A percentile compares a stretch with the other conserved stretches of the same genome.
phyloP scores from a whole-genome alignment of 2,888 invertebrate species.

The Harpalus rufipes region DNA sequence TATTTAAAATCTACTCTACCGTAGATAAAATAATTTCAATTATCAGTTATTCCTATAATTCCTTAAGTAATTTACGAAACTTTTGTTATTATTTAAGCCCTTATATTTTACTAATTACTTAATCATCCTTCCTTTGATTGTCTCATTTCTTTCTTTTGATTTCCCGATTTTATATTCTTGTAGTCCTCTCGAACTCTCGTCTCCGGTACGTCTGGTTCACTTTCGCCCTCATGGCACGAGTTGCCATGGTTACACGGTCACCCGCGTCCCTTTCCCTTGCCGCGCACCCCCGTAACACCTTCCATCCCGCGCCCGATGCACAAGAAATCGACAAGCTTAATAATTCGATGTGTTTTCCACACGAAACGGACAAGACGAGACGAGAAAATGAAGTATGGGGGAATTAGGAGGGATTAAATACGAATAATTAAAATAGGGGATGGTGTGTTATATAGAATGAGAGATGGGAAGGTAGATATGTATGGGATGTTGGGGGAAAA shows the following conservation, averaged over 20 bases:
- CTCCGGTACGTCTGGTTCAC: constrained; percentile 38
- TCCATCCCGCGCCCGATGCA: constrained; percentile 16
- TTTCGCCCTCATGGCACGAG: constrained; percentile 61
- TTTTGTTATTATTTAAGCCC: too few relatives aligned
- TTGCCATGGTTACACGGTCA: constrained; percentile 61
- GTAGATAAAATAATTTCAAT: too few relatives aligned
- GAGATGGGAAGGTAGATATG: constrained; percentile 1
- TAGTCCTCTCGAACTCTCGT: not conserved
- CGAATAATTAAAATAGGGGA: not conserved
- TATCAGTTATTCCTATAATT: too few relatives aligned
- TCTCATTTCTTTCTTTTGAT: constrained; percentile 8
- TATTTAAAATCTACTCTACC: too few relatives aligned
- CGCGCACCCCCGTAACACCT: not conserved
- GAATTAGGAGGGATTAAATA: not conserved
- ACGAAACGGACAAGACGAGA: constrained; percentile 30
- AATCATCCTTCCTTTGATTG: not conserved
- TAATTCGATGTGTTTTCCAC: constrained; percentile 62
- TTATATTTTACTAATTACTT: not conserved
- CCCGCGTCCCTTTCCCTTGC: constrained; percentile 27
- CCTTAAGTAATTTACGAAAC: too few relatives aligned
- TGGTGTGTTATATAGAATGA: not conserved
- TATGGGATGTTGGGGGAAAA: too few relatives aligned
- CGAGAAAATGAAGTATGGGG: not conserved
- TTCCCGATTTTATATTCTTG: not conserved
- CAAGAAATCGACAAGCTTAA: constrained; percentile 65